These are phyloP conservation scores for Sebastes minor DNA, from an alignment of 2,797 vertebrate genomes.

Conservation along the genomic window DNA sequence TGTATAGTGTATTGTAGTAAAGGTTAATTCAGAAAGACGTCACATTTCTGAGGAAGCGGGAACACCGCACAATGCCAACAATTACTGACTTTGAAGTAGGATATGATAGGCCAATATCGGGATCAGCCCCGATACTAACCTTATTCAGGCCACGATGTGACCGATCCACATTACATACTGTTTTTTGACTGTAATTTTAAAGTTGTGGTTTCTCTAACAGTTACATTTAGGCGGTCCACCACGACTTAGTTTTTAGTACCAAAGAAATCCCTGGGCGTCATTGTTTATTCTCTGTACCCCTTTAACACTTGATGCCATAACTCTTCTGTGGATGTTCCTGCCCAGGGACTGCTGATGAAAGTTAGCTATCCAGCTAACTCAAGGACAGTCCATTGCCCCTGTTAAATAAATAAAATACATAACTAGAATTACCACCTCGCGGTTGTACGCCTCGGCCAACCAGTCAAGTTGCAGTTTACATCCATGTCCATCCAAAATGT, in stretches of 20 bases:
- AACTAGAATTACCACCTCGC: too few relatives aligned
- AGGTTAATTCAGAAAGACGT: not conserved
- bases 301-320: too few relatives aligned
- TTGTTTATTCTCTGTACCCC: too few relatives aligned
- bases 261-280: not conserved
- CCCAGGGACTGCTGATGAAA: too few relatives aligned
- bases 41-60: not conserved
- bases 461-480: too few relatives aligned
- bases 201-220: not conserved
- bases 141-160: not conserved
- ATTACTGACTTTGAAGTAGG: not conserved
- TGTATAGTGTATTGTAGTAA: not conserved
- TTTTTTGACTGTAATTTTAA: not conserved
- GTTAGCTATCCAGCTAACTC: too few relatives aligned
- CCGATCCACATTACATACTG: not conserved
- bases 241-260: not conserved
- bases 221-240: not conserved
- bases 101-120: not conserved
- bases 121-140: not conserved
- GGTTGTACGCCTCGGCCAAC: too few relatives aligned
- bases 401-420: too few relatives aligned
- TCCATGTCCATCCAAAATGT: too few relatives aligned
- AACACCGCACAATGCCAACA: not conserved
- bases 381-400: too few relatives aligned
- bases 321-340: too few relatives aligned